These are phyloP conservation scores for Penaeus monodon DNA, from an alignment of 2,888 invertebrate species.

Conservation along the genomic window DNA sequence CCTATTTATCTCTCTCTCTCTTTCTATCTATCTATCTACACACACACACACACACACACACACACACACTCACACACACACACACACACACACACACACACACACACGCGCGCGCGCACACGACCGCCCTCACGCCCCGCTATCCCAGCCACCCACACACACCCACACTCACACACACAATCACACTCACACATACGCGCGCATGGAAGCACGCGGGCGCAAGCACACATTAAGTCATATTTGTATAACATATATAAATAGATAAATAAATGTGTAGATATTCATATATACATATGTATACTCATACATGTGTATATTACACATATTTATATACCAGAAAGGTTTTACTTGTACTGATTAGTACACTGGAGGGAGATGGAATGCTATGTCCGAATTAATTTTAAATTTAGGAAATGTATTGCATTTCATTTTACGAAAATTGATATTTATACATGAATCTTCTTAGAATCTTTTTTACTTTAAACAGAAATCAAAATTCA, in stretches of 20 bases:
- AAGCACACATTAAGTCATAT: no score
- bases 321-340: not conserved
- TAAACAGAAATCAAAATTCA: no score
- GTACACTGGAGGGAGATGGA: not conserved
- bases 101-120: not conserved
- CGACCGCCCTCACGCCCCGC: not conserved
- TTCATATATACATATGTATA: not conserved
- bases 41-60: constrained; percentile 21
- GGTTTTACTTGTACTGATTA: not conserved
- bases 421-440: no score
- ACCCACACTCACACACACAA: not conserved
- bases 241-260: no score
- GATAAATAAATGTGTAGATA: not conserved
- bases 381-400: no score
- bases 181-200: not conserved
- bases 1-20: no score
- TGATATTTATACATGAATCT: no score
- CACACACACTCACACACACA: constrained; percentile 12
- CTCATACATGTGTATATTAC: not conserved
- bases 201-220: not conserved
- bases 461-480: no score
- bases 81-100: constrained; percentile 18
- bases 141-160: not conserved
- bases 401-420: no score
- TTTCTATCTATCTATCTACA: no score